These are phyloP conservation scores for Listronotus bonariensis DNA, from an alignment of 1,140 invertebrate genomes.

Conservation along the genomic window DNA sequence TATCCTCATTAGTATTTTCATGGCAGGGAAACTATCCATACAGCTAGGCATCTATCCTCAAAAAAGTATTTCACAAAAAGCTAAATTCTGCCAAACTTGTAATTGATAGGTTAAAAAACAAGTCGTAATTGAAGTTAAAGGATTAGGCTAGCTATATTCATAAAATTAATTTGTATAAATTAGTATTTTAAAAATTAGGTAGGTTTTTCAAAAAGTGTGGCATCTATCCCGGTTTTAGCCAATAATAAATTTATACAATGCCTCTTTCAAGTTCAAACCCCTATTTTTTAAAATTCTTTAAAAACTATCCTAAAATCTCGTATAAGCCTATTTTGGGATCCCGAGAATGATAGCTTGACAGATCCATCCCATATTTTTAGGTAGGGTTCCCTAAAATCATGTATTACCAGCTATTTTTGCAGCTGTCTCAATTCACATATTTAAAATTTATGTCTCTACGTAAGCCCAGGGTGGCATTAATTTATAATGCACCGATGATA, in stretches of 20 bases:
- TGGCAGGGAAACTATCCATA: too few species aligned
- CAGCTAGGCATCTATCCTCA: too few species aligned
- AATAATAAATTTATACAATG: neutral
- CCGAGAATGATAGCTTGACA: constrained; percentile 22
- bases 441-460: constrained; percentile 31
- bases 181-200: too few species aligned
- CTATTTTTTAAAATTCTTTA: constrained; percentile 15
- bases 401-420: constrained; percentile 30
- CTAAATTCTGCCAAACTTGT: too few species aligned
- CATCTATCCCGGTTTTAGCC: too few species aligned
- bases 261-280: neutral
- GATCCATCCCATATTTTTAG: constrained; percentile 21
- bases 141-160: too few species aligned
- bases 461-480: constrained; percentile 9
- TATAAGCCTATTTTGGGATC: constrained; percentile 17
- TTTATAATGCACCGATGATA: neutral
- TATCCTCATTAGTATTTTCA: too few species aligned
- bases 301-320: neutral
- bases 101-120: too few species aligned
- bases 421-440: constrained; percentile 35
- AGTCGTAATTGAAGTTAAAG: too few species aligned
- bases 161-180: too few species aligned
- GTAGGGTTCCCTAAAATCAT: constrained; percentile 22
- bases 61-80: too few species aligned
- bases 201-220: too few species aligned